Conservation (phyloP, 2,888 invertebrate genomes). For the Himalopsyche japonica region DNA sequence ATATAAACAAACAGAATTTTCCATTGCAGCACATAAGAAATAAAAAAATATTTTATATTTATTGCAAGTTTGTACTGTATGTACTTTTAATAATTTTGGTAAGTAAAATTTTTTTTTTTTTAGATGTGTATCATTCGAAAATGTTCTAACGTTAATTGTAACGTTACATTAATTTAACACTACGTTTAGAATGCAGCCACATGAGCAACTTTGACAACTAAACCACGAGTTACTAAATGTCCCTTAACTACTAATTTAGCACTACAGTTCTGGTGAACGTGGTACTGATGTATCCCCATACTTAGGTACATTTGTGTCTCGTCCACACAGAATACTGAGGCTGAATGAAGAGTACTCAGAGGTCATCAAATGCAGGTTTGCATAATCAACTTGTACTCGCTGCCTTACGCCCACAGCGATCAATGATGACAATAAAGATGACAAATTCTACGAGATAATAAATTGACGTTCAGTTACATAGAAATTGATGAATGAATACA, state of each 20-base stretch:
- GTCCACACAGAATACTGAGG: not conserved
- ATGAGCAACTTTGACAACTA: not conserved
- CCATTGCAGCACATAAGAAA: too few species aligned
- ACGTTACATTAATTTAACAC: not conserved
- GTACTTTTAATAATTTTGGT: too few species aligned
- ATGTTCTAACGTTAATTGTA: too few species aligned
- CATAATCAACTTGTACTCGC: not conserved
- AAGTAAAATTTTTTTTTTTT: too few species aligned
- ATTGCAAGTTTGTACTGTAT: too few species aligned
- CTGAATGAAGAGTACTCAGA: not conserved
- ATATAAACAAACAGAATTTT: too few species aligned
- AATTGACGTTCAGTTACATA: too few species aligned
- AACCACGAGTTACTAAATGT: not conserved
- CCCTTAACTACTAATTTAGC: not conserved
- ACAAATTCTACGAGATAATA: too few species aligned
- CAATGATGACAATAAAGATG: not conserved
- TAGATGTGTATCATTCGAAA: too few species aligned
- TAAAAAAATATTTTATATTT: too few species aligned
- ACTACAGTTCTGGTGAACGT: not conserved
- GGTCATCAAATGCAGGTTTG: not conserved
- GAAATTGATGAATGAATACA: too few species aligned
- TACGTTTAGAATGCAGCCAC: not conserved
- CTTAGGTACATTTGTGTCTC: not conserved
- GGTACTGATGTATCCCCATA: not conserved
- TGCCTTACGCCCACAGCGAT: not conserved